Evolutionary conservation across 2,797 vertebrate genomes (phyloP).

Genomic region (Pseudomugil gertrudae): DNA sequence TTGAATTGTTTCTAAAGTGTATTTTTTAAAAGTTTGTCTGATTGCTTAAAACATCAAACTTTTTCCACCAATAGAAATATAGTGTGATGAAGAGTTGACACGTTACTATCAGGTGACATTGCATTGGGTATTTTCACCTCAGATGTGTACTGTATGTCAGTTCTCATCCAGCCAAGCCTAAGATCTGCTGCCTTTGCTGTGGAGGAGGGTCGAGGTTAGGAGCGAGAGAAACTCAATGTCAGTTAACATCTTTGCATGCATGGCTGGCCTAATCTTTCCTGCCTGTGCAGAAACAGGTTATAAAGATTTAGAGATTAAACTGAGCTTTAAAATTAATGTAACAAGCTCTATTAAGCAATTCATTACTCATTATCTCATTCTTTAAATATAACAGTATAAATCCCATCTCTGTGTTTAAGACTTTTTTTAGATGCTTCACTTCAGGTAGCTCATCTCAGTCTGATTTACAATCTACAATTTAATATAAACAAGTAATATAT

Average conservation of each 20-base stretch:
- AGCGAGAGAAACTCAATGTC: conserved; percentile 47
- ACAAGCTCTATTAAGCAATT: conserved; percentile 22
- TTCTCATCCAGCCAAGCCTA: conserved; percentile 20
- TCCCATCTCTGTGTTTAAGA: conserved; percentile 5
- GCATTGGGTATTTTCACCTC: neutral
- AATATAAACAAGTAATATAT: conserved; percentile 24
- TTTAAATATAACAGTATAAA: conserved; percentile 20
- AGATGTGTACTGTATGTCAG: conserved; percentile 12
- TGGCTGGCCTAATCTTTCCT: conserved; percentile 37
- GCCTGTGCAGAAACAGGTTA: conserved; percentile 27
- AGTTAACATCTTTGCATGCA: conserved; percentile 42
- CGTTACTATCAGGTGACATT: neutral
- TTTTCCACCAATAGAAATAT: neutral
- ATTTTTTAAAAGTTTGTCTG: neutral
- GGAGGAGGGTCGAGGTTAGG: conserved; percentile 26
- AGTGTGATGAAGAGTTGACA: neutral
- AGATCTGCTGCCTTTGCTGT: conserved; percentile 10
- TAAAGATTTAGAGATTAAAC: conserved; percentile 56
- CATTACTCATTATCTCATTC: conserved; percentile 15
- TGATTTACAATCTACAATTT: conserved; percentile 37
- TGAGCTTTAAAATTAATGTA: conserved; percentile 43
- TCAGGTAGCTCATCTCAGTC: conserved; percentile 4
- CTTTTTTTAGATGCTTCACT: conserved; percentile 23
- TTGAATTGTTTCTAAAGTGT: neutral
- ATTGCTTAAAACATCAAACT: neutral